A percentile compares a stretch with the other conserved stretches of the same genome.
Conservation (phyloP, 1,140 invertebrate genomes). For the Grapholita molesta region DNA sequence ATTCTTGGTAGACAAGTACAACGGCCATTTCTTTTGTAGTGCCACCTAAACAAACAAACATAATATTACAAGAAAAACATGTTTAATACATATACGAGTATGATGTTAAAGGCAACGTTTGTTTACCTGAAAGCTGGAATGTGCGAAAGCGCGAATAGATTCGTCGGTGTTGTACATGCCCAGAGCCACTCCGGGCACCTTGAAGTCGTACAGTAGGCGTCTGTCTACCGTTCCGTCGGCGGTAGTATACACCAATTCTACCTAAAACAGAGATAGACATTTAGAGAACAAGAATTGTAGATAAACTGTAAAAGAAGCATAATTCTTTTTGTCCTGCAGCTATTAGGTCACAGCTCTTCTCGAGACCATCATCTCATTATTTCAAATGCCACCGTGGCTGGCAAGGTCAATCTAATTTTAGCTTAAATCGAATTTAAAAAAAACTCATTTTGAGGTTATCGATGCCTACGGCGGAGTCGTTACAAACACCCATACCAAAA, state of each 20-base stretch:
- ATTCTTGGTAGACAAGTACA: constrained; percentile 95
- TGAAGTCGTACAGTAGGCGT: constrained; percentile 85
- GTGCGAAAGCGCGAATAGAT: constrained; percentile 90
- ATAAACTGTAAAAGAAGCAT: too few species aligned
- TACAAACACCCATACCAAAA: too few species aligned
- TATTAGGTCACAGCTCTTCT: too few species aligned
- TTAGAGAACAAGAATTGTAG: too few species aligned
- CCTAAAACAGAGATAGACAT: constrained; percentile 66
- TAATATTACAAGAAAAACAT: background rate
- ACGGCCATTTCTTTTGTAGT: constrained; percentile 88
- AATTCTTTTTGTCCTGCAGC: too few species aligned
- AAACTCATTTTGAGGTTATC: too few species aligned
- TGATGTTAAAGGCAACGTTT: background rate
- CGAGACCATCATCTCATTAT: too few species aligned
- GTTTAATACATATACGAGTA: background rate
- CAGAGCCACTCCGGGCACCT: constrained; percentile 86
- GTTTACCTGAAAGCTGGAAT: constrained; percentile 87
- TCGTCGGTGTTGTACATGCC: constrained; percentile 96
- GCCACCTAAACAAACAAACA: constrained; percentile 78
- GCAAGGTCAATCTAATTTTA: too few species aligned
- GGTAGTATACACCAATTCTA: constrained; percentile 84
- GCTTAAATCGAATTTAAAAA: too few species aligned
- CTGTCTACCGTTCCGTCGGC: constrained; percentile 79
- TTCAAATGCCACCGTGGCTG: too few species aligned
- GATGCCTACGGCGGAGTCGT: too few species aligned